These are phyloP conservation scores for Xyrauchen texanus DNA, from an alignment of 2,113 vertebrate genomes.

Conservation along the genomic window DNA sequence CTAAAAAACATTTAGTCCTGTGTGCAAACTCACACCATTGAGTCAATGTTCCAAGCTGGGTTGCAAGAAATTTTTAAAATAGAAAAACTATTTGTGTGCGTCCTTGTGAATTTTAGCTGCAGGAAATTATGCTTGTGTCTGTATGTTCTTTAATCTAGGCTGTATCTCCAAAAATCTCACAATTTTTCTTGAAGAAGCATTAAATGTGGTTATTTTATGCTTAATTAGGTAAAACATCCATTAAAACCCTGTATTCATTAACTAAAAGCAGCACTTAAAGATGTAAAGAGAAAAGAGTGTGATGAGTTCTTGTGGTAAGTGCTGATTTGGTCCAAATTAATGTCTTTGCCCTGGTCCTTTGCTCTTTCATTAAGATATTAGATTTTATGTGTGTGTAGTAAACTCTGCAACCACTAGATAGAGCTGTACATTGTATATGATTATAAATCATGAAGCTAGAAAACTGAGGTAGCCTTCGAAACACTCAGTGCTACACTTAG, in stretches of 20 bases:
- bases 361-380: constrained; percentile 63
- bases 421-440: constrained; percentile 37
- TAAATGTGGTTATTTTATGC: background rate
- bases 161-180: background rate
- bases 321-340: constrained; percentile 47
- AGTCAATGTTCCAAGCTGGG: too few relatives aligned
- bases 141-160: too few relatives aligned
- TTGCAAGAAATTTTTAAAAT: too few relatives aligned
- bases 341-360: constrained; percentile 58
- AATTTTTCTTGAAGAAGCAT: background rate
- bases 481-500: too few relatives aligned
- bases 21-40: too few relatives aligned
- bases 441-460: background rate
- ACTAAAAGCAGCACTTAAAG: constrained; percentile 43
- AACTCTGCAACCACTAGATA: constrained; percentile 63
- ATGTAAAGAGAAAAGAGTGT: constrained; percentile 55
- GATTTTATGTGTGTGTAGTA: constrained; percentile 38
- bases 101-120: too few relatives aligned
- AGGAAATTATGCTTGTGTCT: too few relatives aligned
- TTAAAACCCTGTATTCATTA: constrained; percentile 14
- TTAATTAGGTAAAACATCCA: constrained; percentile 5
- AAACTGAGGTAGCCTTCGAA: background rate
- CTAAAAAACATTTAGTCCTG: too few relatives aligned
- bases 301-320: constrained; percentile 51
- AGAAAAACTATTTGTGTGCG: too few relatives aligned